Evolutionary conservation across 1,140 invertebrate genomes (phyloP).

Genomic region (Leptonema lineaticorne): DNA sequence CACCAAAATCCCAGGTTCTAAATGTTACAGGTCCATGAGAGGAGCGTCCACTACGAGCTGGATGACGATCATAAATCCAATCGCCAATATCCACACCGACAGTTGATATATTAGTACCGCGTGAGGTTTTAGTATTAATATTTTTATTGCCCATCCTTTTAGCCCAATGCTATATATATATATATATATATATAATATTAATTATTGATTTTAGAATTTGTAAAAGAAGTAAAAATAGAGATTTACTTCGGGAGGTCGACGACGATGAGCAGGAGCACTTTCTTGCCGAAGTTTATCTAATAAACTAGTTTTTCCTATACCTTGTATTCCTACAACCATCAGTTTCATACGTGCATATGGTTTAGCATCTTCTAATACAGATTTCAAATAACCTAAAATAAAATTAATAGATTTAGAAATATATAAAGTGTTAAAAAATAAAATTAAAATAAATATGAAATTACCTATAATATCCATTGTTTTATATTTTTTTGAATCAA

Average conservation of each 20-base stretch:
- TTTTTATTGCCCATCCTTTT: constrained; percentile 91
- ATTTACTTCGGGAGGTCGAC: constrained; percentile 72
- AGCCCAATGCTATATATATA: constrained; percentile 75
- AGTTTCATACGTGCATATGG: constrained; percentile 95
- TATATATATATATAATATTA: constrained; percentile 11
- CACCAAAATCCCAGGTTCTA: constrained; percentile 99
- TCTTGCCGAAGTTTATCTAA: constrained; percentile 86
- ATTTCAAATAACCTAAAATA: constrained; percentile 77
- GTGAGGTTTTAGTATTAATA: constrained; percentile 71
- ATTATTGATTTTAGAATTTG: not conserved
- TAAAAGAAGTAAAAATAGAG: not conserved
- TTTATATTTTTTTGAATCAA: constrained; percentile 90
- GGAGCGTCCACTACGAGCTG: constrained; percentile 61
- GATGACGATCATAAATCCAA: constrained; percentile 88
- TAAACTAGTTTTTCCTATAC: constrained; percentile 91
- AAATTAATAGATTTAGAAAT: constrained; percentile 3
- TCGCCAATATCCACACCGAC: constrained; percentile 97
- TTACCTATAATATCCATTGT: constrained; percentile 90
- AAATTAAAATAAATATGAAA: not conserved
- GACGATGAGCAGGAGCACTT: constrained; percentile 72
- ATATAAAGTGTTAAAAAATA: not conserved
- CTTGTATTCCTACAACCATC: constrained; percentile 90
- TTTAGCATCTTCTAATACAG: constrained; percentile 84
- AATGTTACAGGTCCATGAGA: constrained; percentile 90
- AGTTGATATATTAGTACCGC: constrained; percentile 85